Percentiles rank a stretch among this genome's conserved stretches.
phyloP scores from a whole-genome alignment of 1,140 invertebrate species.

The Drosophila bocki region DNA sequence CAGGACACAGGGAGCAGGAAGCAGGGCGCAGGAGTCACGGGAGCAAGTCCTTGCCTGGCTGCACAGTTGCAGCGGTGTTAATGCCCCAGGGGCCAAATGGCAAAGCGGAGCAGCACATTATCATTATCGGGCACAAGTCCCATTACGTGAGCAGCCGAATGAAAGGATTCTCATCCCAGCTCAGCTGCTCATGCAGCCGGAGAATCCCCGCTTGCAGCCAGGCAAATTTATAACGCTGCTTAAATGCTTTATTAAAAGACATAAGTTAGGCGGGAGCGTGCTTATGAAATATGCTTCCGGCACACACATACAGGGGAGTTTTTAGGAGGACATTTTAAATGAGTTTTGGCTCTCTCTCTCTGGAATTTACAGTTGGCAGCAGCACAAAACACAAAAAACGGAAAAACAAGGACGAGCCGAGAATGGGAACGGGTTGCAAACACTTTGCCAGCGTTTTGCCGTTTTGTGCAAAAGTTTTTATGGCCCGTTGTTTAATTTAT shows the following conservation, averaged over 20 bases:
- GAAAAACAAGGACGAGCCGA: conserved; percentile 5
- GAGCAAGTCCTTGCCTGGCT: conserved; percentile 24
- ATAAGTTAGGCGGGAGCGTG: conserved; percentile 54
- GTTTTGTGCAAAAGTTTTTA: conserved; percentile 72
- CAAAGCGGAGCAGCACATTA: conserved; percentile 46
- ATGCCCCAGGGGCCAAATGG: conserved; percentile 38
- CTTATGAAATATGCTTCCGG: conserved; percentile 57
- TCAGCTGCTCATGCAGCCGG: conserved; percentile 12
- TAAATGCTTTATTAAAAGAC: conserved; percentile 79
- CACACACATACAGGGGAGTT: conserved; percentile 4
- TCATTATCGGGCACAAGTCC: conserved; percentile 48
- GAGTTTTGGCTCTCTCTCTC: conserved; percentile 59
- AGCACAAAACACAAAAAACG: conserved; percentile 14
- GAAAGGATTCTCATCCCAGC: conserved; percentile 6
- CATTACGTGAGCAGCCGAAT: conserved; percentile 40
- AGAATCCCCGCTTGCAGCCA: conserved; percentile 57
- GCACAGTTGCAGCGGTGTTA: conserved; percentile 37
- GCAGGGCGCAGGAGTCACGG: neutral
- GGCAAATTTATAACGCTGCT: conserved; percentile 74
- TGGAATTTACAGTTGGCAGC: conserved; percentile 55
- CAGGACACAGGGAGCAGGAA: neutral
- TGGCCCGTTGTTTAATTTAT: conserved; percentile 81
- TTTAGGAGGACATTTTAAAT: conserved; percentile 63
- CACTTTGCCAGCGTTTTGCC: conserved; percentile 54
- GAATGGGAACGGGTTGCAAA: conserved; percentile 49